Evolutionary conservation across 2,888 invertebrate genomes (phyloP).

Genomic region (Alviniconcha strummeri): DNA sequence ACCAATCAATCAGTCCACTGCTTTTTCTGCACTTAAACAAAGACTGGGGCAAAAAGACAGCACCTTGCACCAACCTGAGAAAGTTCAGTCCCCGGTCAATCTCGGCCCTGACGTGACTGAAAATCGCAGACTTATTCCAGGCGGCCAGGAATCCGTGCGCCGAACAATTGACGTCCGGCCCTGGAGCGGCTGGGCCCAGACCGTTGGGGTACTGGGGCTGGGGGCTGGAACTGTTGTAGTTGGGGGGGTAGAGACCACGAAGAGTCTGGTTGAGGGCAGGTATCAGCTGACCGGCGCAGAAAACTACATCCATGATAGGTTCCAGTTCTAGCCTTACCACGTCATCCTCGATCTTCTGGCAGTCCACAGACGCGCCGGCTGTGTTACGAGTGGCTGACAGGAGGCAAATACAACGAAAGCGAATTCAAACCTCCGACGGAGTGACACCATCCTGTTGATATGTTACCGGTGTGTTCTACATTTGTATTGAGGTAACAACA

Average conservation of each 20-base stretch:
- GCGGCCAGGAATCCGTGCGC: not conserved
- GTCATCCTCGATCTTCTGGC: not conserved
- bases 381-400: too few species aligned
- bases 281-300: not conserved
- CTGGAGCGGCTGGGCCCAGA: not conserved
- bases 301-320: conserved; percentile 7
- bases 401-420: too few species aligned
- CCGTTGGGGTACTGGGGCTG: not conserved
- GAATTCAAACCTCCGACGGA: too few species aligned
- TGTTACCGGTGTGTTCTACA: too few species aligned
- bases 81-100: not conserved
- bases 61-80: not conserved
- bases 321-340: not conserved
- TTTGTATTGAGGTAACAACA: too few species aligned
- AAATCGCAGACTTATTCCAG: not conserved
- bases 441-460: too few species aligned
- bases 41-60: too few species aligned
- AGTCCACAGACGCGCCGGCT: not conserved
- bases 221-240: not conserved
- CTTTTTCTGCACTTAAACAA: too few species aligned
- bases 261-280: conserved; percentile 8
- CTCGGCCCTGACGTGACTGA: not conserved
- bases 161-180: conserved; percentile 14
- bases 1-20: too few species aligned
- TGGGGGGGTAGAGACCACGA: not conserved